phyloP scores from a whole-genome alignment of 30 jellyfish, hydroid and myxozoan genomes.

The Turritopsis rubra region DNA sequence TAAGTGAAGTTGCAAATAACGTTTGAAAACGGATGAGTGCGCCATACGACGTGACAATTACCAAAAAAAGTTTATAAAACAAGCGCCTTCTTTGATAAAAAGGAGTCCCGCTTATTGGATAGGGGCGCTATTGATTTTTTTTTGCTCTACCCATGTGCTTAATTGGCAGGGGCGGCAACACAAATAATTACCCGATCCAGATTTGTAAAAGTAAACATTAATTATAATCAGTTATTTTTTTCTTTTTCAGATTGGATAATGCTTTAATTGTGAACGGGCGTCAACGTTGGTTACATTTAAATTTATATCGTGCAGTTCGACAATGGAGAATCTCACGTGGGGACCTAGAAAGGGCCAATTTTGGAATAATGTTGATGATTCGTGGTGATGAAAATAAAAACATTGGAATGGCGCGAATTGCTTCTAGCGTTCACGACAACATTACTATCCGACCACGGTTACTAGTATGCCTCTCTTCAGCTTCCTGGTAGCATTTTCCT shows the following conservation, averaged over 20 bases:
- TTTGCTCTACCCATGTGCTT: too few species aligned
- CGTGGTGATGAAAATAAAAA: slow-evolving; percentile 53
- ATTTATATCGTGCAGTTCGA: slow-evolving; percentile 47
- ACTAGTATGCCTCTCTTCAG: slow-evolving; percentile 52
- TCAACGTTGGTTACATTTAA: slow-evolving; percentile 60
- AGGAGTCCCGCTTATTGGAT: too few species aligned
- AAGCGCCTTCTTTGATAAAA: too few species aligned
- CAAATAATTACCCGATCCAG: too few species aligned
- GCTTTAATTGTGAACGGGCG: slow-evolving; percentile 34
- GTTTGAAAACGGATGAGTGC: too few species aligned
- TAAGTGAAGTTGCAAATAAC: slow-evolving; percentile 28
- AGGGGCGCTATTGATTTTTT: too few species aligned
- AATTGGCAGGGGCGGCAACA: too few species aligned
- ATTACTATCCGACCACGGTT: slow-evolving; percentile 51
- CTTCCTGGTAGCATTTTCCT: slow-evolving; percentile 22
- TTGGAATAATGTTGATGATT: slow-evolving; percentile 55
- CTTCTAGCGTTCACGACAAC: slow-evolving; percentile 55
- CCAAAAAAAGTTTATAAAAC: too few species aligned
- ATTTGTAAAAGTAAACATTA: too few species aligned
- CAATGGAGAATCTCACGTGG: slow-evolving; percentile 58
- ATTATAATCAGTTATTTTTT: too few species aligned
- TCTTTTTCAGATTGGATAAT: slow-evolving; percentile 40
- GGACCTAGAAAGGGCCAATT: slow-evolving; percentile 32
- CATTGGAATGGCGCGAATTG: slow-evolving; percentile 57
- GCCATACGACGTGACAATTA: too few species aligned